phyloP scores from a whole-genome alignment of 1,140 invertebrate genomes.

The Ladona fulva region DNA sequence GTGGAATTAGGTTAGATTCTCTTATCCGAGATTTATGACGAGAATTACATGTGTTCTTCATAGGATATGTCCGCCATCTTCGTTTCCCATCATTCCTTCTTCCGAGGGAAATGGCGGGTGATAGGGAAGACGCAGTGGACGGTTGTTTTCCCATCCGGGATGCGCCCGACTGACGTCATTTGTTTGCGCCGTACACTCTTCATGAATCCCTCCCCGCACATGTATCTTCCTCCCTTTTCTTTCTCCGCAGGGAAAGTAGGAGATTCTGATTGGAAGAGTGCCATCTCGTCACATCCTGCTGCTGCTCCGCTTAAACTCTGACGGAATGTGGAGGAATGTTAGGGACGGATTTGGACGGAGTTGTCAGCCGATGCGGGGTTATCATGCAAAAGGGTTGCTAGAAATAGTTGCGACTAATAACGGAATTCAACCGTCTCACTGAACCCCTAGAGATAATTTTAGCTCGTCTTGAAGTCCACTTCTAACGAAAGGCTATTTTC shows the following conservation, averaged over 20 bases:
- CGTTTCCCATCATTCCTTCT: neutral
- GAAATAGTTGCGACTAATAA: too few species aligned
- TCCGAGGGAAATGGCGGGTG: neutral
- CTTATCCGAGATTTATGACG: too few species aligned
- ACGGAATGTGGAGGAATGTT: neutral
- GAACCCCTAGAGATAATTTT: too few species aligned
- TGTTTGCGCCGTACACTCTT: neutral
- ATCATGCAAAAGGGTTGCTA: too few species aligned
- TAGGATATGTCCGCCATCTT: neutral
- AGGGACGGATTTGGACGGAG: neutral
- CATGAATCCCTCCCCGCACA: neutral
- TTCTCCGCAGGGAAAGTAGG: neutral
- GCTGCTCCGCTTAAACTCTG: neutral
- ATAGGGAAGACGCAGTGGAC: neutral
- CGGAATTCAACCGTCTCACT: too few species aligned
- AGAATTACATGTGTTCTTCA: too few species aligned
- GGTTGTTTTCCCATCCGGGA: neutral
- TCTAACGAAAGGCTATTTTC: too few species aligned
- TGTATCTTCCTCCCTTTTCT: neutral
- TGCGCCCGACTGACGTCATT: neutral
- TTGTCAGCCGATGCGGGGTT: too few species aligned
- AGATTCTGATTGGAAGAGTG: slow-evolving; percentile 5
- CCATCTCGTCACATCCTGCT: neutral
- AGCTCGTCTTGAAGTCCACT: too few species aligned
- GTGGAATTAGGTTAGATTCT: too few species aligned